Conservation (phyloP, 2,113 vertebrate genomes). For the Panthera leo region DNA sequence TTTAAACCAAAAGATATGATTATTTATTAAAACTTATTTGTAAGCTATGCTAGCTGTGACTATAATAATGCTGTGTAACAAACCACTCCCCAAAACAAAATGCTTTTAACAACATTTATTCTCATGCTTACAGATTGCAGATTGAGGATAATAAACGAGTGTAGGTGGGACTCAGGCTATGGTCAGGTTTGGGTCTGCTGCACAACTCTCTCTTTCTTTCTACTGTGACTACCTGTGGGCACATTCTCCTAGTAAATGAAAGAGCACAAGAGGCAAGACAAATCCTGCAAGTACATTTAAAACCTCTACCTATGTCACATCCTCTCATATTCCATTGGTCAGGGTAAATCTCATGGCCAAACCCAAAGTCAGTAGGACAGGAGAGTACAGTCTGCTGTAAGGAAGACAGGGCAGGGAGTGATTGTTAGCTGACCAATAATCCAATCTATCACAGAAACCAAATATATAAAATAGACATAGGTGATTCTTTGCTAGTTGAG, state of each 20-base stretch:
- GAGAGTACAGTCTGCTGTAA: background rate
- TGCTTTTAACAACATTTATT: background rate
- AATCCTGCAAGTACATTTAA: background rate
- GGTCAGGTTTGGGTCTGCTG: background rate
- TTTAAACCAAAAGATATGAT: background rate
- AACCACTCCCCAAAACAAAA: background rate
- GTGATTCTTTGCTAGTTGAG: background rate
- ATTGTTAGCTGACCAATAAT: slow-evolving; percentile 18
- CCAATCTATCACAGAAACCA: background rate
- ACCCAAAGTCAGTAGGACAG: background rate
- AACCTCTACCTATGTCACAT: background rate
- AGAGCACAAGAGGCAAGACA: background rate
- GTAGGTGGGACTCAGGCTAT: background rate
- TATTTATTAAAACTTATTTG: background rate
- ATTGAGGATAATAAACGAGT: background rate
- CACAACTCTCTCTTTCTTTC: background rate
- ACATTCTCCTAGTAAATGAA: background rate
- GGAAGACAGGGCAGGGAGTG: background rate
- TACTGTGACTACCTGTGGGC: background rate
- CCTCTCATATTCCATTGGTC: background rate
- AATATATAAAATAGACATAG: background rate
- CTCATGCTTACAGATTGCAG: background rate
- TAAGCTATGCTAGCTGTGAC: background rate
- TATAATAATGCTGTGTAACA: background rate
- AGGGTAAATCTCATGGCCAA: background rate